Base-by-base conservation (phyloP, 2,113 vertebrate genomes). In the Hippocampus barbouri region DNA sequence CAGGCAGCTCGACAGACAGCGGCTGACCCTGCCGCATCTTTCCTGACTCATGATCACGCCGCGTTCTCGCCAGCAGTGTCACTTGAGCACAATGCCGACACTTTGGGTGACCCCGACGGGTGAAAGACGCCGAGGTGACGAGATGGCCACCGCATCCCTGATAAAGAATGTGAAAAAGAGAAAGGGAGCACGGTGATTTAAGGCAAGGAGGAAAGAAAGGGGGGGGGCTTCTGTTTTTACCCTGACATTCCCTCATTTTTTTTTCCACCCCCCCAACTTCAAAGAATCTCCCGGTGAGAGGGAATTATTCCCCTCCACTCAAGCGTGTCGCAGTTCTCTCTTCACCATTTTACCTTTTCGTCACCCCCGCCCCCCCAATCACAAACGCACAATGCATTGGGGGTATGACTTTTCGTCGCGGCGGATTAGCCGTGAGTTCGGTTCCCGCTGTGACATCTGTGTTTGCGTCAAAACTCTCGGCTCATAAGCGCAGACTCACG, bases 251-350 rank as follows among this genome's bases (percentile, higher is more conserved):
- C 77, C 72, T 82, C 38, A 74, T 77, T 82, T 77, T 45, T 77
- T 45, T 45, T 6, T 2, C 47, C 4, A 16, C 73, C 62, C 54
- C 23, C 8, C 15, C 3, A 62, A 80, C 83, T 89, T 90, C 84
- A 90, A 88, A 90, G 81, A 77, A 78, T 73, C 83, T 85, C 85
- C 77, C 0, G 81, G 70, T 79, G 82, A 79, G 86, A 83, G 68
- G 83, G 83, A 88, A 80, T 84, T 85, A 86, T 87, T 81, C 80
- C 45, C 57, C 69, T 82, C 72, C 70, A 43, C 68, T 88, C 79
- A 83, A 80, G 73, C 83, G 54, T 80, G 60, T 54, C 2, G 14
- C 81, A 81, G 78, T 69, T 68, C 27, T 11, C 59, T 54, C 20
- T 53, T 34, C 34, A 38, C 61, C 45, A 12, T 71, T 59, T 70